Evolutionary conservation across 2,797 vertebrate genomes (phyloP).

Genomic region (Notoglanidium macrostoma): DNA sequence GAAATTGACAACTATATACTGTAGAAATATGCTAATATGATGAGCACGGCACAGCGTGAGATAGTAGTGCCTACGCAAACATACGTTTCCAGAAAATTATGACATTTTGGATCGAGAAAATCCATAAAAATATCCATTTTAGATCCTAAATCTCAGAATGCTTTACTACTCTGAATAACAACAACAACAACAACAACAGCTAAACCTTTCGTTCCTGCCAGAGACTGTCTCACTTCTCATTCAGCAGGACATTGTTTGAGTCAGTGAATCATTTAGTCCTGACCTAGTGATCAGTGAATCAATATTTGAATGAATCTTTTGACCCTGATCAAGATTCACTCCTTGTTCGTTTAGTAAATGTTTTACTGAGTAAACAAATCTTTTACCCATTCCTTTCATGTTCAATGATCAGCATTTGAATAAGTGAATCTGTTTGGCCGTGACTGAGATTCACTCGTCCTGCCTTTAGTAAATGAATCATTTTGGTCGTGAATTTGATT

Average conservation of each 20-base stretch:
- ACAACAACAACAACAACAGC: too few relatives aligned
- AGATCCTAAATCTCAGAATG: neutral
- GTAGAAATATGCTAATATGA: neutral
- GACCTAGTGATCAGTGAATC: neutral
- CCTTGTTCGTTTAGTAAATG: neutral
- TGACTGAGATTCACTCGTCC: neutral
- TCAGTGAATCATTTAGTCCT: neutral
- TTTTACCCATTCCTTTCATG: neutral
- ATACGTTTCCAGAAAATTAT: too few relatives aligned
- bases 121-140: neutral
- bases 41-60: neutral
- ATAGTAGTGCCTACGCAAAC: too few relatives aligned
- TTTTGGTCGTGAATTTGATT: neutral
- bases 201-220: neutral
- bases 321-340: neutral
- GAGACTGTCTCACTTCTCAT: neutral
- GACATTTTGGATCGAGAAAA: too few relatives aligned
- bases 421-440: neutral
- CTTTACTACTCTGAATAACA: too few relatives aligned
- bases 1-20: neutral
- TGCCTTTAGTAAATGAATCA: neutral
- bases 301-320: neutral
- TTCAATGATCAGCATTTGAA: neutral
- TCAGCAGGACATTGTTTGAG: neutral
- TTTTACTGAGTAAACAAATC: neutral